Evolutionary conservation across 53 echinoderm and acorn worm species (phyloP).

Genomic region (Luidia sarsii): DNA sequence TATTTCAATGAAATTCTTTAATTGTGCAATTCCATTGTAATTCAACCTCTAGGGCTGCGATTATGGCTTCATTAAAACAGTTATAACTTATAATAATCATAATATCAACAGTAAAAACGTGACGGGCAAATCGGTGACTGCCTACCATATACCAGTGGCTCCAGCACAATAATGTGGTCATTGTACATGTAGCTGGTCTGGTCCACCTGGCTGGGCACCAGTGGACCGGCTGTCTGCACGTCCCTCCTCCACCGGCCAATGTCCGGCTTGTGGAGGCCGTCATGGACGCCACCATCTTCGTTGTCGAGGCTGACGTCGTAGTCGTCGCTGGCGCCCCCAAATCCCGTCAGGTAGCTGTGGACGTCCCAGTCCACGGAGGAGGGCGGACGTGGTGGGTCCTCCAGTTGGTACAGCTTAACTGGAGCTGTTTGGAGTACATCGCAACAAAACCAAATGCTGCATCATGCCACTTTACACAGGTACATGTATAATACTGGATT

Average conservation of each 20-base stretch:
- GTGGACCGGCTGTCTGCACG: slow-evolving; percentile 5
- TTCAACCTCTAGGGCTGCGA: too few species aligned
- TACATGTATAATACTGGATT: too few species aligned
- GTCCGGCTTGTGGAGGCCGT: neutral
- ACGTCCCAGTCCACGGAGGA: slow-evolving; percentile 63
- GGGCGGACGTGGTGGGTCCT: slow-evolving; percentile 59
- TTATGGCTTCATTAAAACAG: too few species aligned
- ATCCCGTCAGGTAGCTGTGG: slow-evolving; percentile 44
- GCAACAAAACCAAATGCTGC: neutral
- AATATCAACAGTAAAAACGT: too few species aligned
- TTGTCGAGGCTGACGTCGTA: neutral
- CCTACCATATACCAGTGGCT: slow-evolving; percentile 66
- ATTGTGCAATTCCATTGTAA: too few species aligned
- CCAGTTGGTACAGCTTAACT: slow-evolving; percentile 41
- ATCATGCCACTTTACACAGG: neutral
- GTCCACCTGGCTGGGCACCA: slow-evolving; percentile 22
- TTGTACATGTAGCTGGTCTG: slow-evolving; percentile 59
- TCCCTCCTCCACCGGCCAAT: neutral
- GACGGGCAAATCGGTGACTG: too few species aligned
- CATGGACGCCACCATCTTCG: neutral
- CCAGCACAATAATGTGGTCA: slow-evolving; percentile 60
- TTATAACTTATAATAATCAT: too few species aligned
- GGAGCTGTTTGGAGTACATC: slow-evolving; percentile 31
- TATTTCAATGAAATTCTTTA: too few species aligned
- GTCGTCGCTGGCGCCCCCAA: slow-evolving; percentile 46